Percentiles rank a stretch among this genome's conserved stretches.
Evolutionary conservation across 2,888 invertebrate genomes (phyloP).

Genomic region (Latrodectus elegans): DNA sequence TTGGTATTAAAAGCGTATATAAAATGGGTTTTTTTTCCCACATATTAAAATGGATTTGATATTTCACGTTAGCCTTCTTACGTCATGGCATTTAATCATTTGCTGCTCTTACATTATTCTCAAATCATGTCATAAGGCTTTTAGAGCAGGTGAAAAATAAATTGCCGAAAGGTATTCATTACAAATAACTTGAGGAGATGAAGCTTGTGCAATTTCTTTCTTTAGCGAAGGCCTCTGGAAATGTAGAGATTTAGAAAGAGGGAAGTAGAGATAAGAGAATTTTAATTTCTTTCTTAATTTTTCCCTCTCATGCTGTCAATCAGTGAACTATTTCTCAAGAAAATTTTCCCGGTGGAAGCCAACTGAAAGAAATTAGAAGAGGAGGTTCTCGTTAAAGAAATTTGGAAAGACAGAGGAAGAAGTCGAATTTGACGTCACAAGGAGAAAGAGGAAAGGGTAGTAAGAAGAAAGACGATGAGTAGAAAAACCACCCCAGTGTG

Average conservation of each 20-base stretch:
- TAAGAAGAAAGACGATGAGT: slow-evolving; percentile 21
- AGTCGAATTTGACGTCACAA: slow-evolving; percentile 33
- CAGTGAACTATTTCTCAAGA: slow-evolving; percentile 15
- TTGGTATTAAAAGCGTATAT: no score
- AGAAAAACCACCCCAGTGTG: slow-evolving; percentile 28
- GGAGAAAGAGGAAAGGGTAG: slow-evolving; percentile 59
- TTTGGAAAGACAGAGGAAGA: neutral
- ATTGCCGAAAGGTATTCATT: no score
- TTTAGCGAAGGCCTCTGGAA: no score
- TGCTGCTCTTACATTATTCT: no score
- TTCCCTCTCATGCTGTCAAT: slow-evolving; percentile 21
- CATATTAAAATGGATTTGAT: no score
- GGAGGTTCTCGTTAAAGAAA: neutral
- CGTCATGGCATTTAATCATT: no score
- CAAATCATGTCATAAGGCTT: no score
- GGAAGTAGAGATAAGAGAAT: neutral
- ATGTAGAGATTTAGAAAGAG: neutral
- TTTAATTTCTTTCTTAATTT: neutral
- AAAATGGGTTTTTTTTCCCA: no score
- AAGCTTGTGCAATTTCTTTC: no score
- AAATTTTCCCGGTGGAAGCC: slow-evolving; percentile 26
- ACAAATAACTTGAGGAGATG: no score
- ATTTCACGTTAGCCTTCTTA: no score
- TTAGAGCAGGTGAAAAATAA: no score
- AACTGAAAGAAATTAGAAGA: slow-evolving; percentile 10